Evolutionary conservation across 2,113 vertebrate species (phyloP), one percentile per base, ranked within the genome.

Genomic region (Bubo blakistoni): DNA sequence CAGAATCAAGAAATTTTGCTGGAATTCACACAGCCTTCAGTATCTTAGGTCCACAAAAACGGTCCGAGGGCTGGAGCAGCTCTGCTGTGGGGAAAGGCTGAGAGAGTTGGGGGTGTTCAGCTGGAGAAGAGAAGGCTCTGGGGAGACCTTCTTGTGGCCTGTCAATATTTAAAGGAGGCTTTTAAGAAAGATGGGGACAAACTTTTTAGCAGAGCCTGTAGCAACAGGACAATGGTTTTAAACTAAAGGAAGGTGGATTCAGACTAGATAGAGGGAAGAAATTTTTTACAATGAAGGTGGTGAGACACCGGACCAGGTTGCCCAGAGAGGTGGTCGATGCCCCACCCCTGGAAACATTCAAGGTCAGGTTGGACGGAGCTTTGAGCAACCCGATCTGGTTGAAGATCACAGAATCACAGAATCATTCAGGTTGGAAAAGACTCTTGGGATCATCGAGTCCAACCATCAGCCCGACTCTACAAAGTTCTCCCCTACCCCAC

Each of bases 261-360:
- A 19, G 34, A 19, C 18, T 6, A 13, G 38, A 38, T 19, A 1
- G 3, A 2, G 22, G 26, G 36, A 69, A n/a, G 14, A 10, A 34
- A 52, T 22, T 3, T 10, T 8, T 85, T 2, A 2, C 0, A 0
- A 0, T 1, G 22, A 70, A 6, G 14, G 20, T 38, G 34, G 6
- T 3, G 34, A 85, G 3, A 9, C 5, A 0, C 13, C 22, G 54
- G 12, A 0, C 4, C 8, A 49, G 14, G 6, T 1, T 80, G 1
- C 11, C 26, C 77, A 16, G 38, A 83, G 27, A 24, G 40, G 7
- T 16, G 7, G 16, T 2, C 0, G 36, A 5, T 79, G 29, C 9
- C 29, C 19, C 27, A 19, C 46, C 80, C 40, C 19, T 74, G 15
- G 9, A 13, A 22, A 10, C 14, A 4, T 12, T 10, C 54, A 5